phyloP scores from a whole-genome alignment of 2,888 invertebrate species.

The Tetheella fluctuosa region DNA sequence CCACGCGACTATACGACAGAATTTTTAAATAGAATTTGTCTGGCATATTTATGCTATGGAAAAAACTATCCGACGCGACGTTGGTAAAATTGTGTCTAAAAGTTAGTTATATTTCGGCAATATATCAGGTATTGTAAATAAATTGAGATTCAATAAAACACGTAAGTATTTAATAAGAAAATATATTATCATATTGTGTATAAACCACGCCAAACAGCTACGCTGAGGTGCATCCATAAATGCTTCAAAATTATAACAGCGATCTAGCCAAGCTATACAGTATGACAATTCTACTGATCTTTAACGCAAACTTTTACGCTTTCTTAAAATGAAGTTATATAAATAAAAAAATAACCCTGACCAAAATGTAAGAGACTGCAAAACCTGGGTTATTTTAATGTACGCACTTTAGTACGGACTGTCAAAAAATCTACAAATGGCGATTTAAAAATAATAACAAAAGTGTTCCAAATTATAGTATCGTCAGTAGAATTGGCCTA shows the following conservation, averaged over 20 bases:
- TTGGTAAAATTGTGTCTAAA: too few species aligned
- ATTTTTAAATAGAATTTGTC: too few species aligned
- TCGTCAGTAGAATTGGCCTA: slow-evolving; percentile 3
- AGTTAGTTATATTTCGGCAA: too few species aligned
- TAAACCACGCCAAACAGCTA: slow-evolving; percentile 63
- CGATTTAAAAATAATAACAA: neutral
- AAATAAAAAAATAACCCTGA: neutral
- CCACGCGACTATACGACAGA: too few species aligned
- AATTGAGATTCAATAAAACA: slow-evolving; percentile 25
- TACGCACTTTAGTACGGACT: too few species aligned
- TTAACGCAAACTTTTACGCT: neutral
- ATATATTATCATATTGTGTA: slow-evolving; percentile 71
- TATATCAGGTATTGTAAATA: neutral
- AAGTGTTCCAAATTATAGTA: too few species aligned
- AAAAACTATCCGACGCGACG: too few species aligned
- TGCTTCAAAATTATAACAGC: slow-evolving; percentile 60
- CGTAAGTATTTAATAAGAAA: slow-evolving; percentile 54
- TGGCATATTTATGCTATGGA: too few species aligned
- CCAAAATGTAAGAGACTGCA: neutral
- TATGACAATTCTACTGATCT: slow-evolving; percentile 9
- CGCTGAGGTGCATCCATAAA: slow-evolving; percentile 62
- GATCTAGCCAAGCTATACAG: slow-evolving; percentile 57
- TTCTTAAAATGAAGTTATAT: neutral
- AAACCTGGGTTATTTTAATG: neutral
- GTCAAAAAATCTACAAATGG: too few species aligned